phyloP scores from a whole-genome alignment of 2,888 invertebrate genomes.

The Heterodera filipjevi region DNA sequence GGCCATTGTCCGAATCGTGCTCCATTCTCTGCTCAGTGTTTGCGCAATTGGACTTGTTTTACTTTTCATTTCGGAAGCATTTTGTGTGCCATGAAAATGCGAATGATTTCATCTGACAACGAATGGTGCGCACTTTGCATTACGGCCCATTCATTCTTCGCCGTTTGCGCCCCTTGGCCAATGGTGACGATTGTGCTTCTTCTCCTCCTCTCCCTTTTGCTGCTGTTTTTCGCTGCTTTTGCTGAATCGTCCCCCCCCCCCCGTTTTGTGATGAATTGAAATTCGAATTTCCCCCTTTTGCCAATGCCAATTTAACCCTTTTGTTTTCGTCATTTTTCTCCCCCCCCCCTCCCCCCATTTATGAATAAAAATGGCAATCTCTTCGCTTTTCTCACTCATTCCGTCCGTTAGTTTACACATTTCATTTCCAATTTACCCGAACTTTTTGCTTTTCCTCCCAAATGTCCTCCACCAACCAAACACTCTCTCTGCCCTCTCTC shows the following conservation, averaged over 20 bases:
- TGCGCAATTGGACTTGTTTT: slow-evolving; percentile 36
- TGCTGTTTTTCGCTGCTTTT: not conserved
- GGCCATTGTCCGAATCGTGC: slow-evolving; percentile 35
- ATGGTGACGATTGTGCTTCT: not conserved
- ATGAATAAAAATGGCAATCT: not conserved
- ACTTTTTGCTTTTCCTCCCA: not conserved
- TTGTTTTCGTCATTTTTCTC: not conserved
- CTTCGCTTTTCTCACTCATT: not conserved
- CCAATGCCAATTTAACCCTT: not conserved
- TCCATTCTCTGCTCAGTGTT: slow-evolving; percentile 34
- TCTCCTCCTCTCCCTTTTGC: too few species aligned
- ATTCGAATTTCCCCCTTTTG: not conserved
- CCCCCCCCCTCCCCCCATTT: not conserved
- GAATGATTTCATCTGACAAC: not conserved
- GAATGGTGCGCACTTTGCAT: not conserved
- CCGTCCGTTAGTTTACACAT: not conserved
- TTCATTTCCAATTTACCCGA: not conserved
- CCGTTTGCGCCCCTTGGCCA: not conserved
- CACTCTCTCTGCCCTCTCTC: not conserved
- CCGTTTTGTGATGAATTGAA: not conserved
- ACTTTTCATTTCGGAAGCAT: slow-evolving; percentile 42
- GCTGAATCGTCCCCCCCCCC: not conserved
- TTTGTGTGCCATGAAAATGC: slow-evolving; percentile 26
- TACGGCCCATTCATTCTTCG: slow-evolving; percentile 4
- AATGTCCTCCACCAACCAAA: not conserved